These are phyloP conservation scores for Bacillus rossius DNA, from an alignment of 1,140 invertebrate species.

Conservation along the genomic window DNA sequence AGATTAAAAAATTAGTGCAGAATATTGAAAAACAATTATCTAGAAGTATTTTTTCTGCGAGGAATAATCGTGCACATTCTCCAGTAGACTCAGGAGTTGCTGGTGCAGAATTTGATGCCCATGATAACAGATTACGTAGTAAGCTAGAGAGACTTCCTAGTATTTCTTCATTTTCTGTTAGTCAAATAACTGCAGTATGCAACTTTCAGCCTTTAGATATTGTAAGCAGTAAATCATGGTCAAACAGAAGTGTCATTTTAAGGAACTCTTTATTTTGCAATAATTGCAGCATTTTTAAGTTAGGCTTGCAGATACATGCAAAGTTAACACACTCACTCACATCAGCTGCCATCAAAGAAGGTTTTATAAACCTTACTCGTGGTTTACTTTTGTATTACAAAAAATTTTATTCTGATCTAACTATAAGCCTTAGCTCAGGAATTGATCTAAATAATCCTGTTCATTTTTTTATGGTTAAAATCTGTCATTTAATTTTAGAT, in stretches of 20 bases:
- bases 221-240: not conserved
- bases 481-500: not conserved
- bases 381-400: slow-evolving; percentile 2
- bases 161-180: not conserved
- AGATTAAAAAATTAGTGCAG: not conserved
- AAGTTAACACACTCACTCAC: not conserved
- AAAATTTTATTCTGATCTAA: not conserved
- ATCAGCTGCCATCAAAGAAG: not conserved
- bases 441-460: not conserved
- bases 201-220: not conserved
- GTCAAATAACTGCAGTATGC: not conserved
- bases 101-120: not conserved
- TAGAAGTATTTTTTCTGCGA: not conserved
- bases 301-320: slow-evolving; percentile 7
- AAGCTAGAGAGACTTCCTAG: not conserved
- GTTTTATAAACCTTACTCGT: slow-evolving; percentile 2
- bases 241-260: not conserved
- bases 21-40: not conserved
- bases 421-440: not conserved
- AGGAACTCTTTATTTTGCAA: not conserved
- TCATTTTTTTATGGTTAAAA: not conserved
- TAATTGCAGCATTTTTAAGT: not conserved
- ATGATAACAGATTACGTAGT: not conserved
- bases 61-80: not conserved
- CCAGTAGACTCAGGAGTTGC: not conserved